A percentile compares a stretch with the other conserved stretches of the same genome.
Evolutionary conservation across 2,797 vertebrate species (phyloP).

Genomic region (Falco berigora): DNA sequence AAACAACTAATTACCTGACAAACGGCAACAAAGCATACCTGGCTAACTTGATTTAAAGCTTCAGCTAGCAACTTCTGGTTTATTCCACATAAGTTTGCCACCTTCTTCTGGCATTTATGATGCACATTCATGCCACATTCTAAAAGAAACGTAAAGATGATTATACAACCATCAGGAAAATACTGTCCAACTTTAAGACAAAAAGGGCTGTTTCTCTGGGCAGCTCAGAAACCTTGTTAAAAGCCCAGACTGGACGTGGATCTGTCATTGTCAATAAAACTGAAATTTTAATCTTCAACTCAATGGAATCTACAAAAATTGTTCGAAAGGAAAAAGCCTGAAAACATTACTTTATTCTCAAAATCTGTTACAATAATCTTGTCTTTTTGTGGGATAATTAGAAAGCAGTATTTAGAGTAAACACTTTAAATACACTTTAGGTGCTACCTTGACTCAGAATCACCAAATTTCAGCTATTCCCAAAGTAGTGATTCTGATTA

Average conservation of each 20-base stretch:
- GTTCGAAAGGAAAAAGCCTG: background rate
- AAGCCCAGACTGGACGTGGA: background rate
- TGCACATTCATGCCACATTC: conserved; percentile 94
- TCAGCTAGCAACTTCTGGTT: conserved; percentile 97
- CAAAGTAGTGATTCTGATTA: background rate
- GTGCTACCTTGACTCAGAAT: background rate
- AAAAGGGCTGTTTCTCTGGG: background rate
- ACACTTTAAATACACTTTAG: background rate
- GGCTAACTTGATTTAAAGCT: conserved; percentile 87
- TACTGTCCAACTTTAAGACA: background rate
- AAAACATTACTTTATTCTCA: background rate
- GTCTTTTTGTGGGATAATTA: background rate
- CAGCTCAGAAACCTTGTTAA: background rate
- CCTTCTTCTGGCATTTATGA: conserved; percentile 89
- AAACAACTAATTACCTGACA: background rate
- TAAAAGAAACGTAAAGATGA: conserved; percentile 38
- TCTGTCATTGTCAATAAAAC: background rate
- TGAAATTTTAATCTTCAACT: background rate
- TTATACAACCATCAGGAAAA: background rate
- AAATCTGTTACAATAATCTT: background rate
- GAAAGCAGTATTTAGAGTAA: background rate
- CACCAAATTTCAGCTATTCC: background rate
- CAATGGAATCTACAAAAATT: background rate
- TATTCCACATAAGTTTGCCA: conserved; percentile 96
- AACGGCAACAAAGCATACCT: conserved; percentile 71